Evolutionary conservation across 92 coral and sea anemone species (phyloP), one percentile per base, ranked within the genome.

Genomic region (Umimayanthus chanpuru): DNA sequence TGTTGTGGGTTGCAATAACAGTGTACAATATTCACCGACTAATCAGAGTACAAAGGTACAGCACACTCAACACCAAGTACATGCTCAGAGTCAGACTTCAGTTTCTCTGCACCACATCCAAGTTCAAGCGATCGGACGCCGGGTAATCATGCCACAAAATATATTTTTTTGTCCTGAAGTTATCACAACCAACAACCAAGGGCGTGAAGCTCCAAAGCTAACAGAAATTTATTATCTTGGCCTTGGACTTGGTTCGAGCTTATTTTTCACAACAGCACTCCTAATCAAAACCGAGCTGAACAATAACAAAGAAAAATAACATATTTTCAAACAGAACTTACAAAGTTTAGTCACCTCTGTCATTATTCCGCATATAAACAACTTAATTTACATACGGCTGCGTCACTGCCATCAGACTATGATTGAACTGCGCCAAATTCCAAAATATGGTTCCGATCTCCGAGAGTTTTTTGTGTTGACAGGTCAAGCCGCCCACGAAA

Each of bases 381-480:
- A 41, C 38, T 43, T 44, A 25, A 70, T 83, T 83, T 83, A 72
- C 87, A 70, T 70, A 83, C 18, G 26, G 25, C 49, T 40, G 64
- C 61, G 29, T 32, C 16, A 68, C 26, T 5, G 77, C 75, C 55
- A 67, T 43, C 77, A 82, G 36, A 32, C 36, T 32, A 32, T 20
- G 15, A 23, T 49, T 9, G 61, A 49, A 11, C 58, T 12, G 26
- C 28, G 18, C 43, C 10, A 32, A 36, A 39, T 36, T 61, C 68
- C 25, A 61, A 61, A 61, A 61, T 55, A 44, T 44, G 5, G 49
- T 44, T 44, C 6, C 9, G 49, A 44, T 44, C 64, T 61, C 43
- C 21, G 38, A 43, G 74, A 16, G 18, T 20, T 26, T 79, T 32
- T 26, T 87, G 89, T 65, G 77, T 43, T 77, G 92, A 78, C 68